Conservation (phyloP, 2,888 invertebrate genomes). For the Achlya flavicornis region DNA sequence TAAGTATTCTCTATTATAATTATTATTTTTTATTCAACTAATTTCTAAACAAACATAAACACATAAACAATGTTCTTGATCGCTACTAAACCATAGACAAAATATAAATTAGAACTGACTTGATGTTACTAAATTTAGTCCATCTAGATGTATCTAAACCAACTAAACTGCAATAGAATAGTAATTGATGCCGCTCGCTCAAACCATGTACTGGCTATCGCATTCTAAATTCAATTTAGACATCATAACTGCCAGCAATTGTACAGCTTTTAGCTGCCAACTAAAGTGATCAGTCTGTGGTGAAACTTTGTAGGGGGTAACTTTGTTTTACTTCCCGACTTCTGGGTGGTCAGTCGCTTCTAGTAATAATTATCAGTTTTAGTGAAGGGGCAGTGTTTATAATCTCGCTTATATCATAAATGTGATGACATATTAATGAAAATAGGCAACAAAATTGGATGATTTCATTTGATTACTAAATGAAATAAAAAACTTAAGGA, state of each 20-base stretch:
- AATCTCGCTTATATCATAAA: too few species aligned
- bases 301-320: constrained; percentile 42
- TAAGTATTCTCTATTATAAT: too few species aligned
- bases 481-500: too few species aligned
- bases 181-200: background rate
- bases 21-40: too few species aligned
- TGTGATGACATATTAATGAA: too few species aligned
- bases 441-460: too few species aligned
- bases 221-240: constrained; percentile 50
- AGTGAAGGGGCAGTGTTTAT: background rate
- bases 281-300: constrained; percentile 36
- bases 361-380: constrained; percentile 15
- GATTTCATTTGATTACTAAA: too few species aligned
- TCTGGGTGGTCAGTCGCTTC: constrained; percentile 36
- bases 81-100: too few species aligned
- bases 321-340: constrained; percentile 37
- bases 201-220: constrained; percentile 2
- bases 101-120: background rate
- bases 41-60: too few species aligned
- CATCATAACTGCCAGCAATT: constrained; percentile 52
- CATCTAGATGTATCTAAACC: background rate
- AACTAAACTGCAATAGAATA: background rate
- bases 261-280: constrained; percentile 41
- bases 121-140: background rate
- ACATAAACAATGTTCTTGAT: too few species aligned